phyloP scores from a whole-genome alignment of 2,113 vertebrate genomes.

The Thinocorus orbignyianus region DNA sequence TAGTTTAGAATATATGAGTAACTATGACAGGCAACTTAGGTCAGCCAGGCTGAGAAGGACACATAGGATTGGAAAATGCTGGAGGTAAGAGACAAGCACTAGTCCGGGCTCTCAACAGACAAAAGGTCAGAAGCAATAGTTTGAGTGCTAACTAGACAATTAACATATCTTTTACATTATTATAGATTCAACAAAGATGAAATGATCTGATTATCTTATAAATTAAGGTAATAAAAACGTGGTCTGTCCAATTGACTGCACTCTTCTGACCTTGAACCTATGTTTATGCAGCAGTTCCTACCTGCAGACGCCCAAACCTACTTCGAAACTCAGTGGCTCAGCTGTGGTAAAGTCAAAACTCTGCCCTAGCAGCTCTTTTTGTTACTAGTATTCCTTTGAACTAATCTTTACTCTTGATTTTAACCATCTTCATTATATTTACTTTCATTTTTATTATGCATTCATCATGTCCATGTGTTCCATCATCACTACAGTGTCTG shows the following conservation, averaged over 20 bases:
- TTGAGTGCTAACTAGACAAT: slow-evolving; percentile 43
- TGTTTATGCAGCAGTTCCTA: not conserved
- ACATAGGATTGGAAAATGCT: not conserved
- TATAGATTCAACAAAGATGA: not conserved
- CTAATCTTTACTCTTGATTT: not conserved
- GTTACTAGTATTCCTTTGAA: not conserved
- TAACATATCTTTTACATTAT: slow-evolving; percentile 52
- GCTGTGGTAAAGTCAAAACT: not conserved
- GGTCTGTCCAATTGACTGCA: not conserved
- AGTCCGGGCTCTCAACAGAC: not conserved
- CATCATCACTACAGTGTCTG: not conserved
- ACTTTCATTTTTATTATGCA: not conserved
- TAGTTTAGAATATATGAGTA: not conserved
- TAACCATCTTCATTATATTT: not conserved
- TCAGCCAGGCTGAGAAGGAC: not conserved
- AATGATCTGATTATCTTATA: slow-evolving; percentile 45
- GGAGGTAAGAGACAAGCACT: not conserved
- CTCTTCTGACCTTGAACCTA: slow-evolving; percentile 35
- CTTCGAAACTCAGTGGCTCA: not conserved
- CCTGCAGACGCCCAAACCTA: not conserved
- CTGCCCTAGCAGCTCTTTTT: not conserved
- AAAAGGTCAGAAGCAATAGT: slow-evolving; percentile 55
- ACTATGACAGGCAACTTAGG: not conserved
- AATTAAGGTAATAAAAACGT: slow-evolving; percentile 55
- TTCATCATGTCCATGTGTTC: not conserved